Evolutionary conservation across 2,888 invertebrate genomes (phyloP), one percentile per base, ranked within the genome.

Genomic region (Steinernema carpocapsae): DNA sequence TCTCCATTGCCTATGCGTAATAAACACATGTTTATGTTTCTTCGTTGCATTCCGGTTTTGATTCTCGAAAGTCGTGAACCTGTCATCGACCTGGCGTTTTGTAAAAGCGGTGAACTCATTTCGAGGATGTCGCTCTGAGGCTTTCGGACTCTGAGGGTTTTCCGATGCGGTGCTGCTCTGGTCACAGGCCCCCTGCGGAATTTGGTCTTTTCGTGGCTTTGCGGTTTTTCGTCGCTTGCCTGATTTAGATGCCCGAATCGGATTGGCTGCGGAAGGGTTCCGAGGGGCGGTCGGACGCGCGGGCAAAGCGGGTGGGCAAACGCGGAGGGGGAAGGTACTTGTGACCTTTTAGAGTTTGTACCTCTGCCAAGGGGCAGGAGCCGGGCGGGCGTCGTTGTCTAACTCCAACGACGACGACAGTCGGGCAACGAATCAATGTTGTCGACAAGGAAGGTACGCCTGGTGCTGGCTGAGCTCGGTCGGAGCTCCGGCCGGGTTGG

Each of bases 331-430:
- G 64, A 64, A 64, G 64, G 64, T 64, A 64, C 64, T 64, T 64
- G 64, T 64, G 64, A 64, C 64, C 64, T 64, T 64, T 64, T 64
- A 29, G 64, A 64, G 64, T 64, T 64, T 64, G 64, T 64, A 64
- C 64, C 29, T 17, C 64, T 64, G 64, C 29, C 32, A 32, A 56
- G 64, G 64, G 64, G 32, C 64, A 56, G 64, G 32, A 29, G 64
- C 32, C 64, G 64, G n/a, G 43, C 64, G 64, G n/a, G 37, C 37
- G 37, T 37, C 37, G 37, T 37, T 37, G 37, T 37, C 37, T 37
- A n/a, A n/a, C n/a, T n/a, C 7, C 43, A 43, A 43, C 43, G 48
- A 48, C 48, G 48, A 48, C 48, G 48, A 48, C 37, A 37, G 37
- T 52, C 52, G 52, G 19, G 12, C 52, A 22, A 19, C 52, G 52